phyloP scores from a whole-genome alignment of 2,888 invertebrate genomes.

The Drosophila anomalata region DNA sequence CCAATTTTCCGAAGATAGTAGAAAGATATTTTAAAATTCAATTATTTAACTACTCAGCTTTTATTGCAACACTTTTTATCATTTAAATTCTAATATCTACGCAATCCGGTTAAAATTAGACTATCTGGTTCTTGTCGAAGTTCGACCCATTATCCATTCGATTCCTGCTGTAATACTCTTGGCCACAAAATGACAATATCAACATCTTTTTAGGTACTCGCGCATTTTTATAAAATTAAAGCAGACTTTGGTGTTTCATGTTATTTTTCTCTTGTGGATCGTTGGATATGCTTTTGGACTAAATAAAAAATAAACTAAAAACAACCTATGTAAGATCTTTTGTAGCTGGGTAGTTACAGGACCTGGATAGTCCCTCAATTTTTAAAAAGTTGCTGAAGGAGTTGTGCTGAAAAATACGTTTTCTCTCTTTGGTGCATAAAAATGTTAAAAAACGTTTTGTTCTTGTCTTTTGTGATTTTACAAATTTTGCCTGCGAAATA shows the following conservation, averaged over 20 bases:
- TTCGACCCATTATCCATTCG: slow-evolving; percentile 26
- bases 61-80: slow-evolving; percentile 39
- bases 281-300: slow-evolving; percentile 62
- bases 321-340: slow-evolving; percentile 63
- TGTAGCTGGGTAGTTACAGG: slow-evolving; percentile 36
- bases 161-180: slow-evolving; percentile 50
- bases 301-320: slow-evolving; percentile 44
- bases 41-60: slow-evolving; percentile 28
- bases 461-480: slow-evolving; percentile 57
- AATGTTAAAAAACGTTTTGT: slow-evolving; percentile 21
- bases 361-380: slow-evolving; percentile 20
- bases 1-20: background rate
- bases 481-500: slow-evolving; percentile 80
- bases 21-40: background rate
- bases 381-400: slow-evolving; percentile 5
- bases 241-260: slow-evolving; percentile 58
- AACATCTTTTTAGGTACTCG: slow-evolving; percentile 60
- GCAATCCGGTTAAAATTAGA: slow-evolving; percentile 50
- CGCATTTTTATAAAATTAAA: slow-evolving; percentile 59
- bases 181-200: slow-evolving; percentile 41
- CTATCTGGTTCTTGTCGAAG: slow-evolving; percentile 36
- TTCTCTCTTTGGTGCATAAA: slow-evolving; percentile 44
- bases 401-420: slow-evolving; percentile 66
- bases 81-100: slow-evolving; percentile 48
- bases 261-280: slow-evolving; percentile 54